These are phyloP conservation scores for Drosophila nr. fundita DNA, from an alignment of 2,888 invertebrate genomes.

Conservation along the genomic window DNA sequence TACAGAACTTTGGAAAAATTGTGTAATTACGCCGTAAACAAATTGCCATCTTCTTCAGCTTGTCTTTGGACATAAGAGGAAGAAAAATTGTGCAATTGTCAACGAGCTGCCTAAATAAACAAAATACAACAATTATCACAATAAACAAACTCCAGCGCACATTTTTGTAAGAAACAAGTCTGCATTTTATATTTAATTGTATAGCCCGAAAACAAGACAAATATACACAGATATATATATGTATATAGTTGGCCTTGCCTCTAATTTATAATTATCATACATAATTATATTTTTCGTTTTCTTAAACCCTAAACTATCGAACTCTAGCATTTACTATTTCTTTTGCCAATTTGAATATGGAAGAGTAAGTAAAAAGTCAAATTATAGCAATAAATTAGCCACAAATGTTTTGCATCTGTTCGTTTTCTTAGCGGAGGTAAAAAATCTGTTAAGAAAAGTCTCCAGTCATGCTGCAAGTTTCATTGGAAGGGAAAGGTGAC, in stretches of 20 bases:
- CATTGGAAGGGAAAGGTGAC: conserved; percentile 57
- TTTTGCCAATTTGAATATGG: conserved; percentile 14
- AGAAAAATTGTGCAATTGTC: background rate
- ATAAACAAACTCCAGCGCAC: background rate
- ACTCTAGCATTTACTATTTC: background rate
- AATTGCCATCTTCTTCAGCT: too few relatives aligned
- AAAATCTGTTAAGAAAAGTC: background rate
- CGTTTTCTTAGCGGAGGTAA: conserved; percentile 9
- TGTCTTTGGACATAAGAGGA: background rate
- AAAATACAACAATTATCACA: background rate
- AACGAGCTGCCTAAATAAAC: background rate
- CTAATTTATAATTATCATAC: background rate
- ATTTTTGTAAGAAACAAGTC: background rate
- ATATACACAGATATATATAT: background rate
- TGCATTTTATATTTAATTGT: background rate
- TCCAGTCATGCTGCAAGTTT: conserved; percentile 40
- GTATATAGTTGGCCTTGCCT: background rate
- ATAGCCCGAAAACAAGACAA: background rate
- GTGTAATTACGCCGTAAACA: too few relatives aligned
- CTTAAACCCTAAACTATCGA: too few relatives aligned
- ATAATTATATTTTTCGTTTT: background rate
- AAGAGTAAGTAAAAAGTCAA: conserved; percentile 29
- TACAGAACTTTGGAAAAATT: too few relatives aligned
- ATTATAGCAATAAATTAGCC: background rate
- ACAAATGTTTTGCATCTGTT: background rate